Evolutionary conservation across 2,797 vertebrate genomes (phyloP).

Genomic region (Erethizon dorsatum): DNA sequence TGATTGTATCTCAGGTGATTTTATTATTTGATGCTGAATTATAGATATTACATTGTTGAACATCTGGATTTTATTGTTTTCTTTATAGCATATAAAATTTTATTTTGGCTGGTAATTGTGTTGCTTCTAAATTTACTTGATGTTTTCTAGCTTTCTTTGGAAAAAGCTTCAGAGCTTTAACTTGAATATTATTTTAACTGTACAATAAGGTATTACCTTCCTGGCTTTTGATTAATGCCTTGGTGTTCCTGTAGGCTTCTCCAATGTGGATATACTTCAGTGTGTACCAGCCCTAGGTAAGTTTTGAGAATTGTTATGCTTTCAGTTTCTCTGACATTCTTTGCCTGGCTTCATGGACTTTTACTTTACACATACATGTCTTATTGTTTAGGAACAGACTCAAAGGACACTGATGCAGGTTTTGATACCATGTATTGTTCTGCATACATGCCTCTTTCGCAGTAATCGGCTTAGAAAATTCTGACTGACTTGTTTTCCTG

Average conservation of each 20-base stretch:
- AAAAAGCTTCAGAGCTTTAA: slow-evolving; percentile 1
- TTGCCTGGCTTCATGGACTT: neutral
- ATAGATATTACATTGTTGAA: neutral
- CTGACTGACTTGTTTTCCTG: neutral
- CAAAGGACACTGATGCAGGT: neutral
- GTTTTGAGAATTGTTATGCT: neutral
- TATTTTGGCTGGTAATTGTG: neutral
- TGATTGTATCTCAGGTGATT: neutral
- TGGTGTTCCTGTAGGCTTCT: neutral
- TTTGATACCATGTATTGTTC: neutral
- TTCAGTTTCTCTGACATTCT: neutral
- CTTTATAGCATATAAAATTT: neutral
- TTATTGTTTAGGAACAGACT: neutral
- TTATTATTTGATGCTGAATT: slow-evolving; percentile 7
- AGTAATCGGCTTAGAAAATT: neutral
- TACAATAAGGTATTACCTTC: neutral
- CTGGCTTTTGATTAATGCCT: neutral
- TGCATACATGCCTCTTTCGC: neutral
- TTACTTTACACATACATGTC: neutral
- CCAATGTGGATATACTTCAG: neutral
- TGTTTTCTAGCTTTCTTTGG: slow-evolving; percentile 19
- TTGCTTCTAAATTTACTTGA: slow-evolving; percentile 20
- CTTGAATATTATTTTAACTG: neutral
- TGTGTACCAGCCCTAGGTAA: neutral
- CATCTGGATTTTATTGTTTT: slow-evolving; percentile 27